phyloP scores from a whole-genome alignment of 2,113 vertebrate genomes.

The Grammomys dolichurus region DNA sequence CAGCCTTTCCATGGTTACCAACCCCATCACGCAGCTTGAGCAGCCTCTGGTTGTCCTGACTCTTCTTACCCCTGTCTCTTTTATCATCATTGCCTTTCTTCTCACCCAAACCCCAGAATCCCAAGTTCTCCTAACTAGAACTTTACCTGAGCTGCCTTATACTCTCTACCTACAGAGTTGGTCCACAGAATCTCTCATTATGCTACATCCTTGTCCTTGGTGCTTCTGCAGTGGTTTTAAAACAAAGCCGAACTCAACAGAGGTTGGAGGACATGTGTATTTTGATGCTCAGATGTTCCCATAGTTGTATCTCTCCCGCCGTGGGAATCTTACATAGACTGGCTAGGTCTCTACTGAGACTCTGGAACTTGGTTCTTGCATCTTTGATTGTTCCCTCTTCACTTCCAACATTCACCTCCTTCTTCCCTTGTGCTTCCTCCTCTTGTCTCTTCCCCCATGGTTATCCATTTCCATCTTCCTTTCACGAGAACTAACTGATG shows the following conservation, averaged over 20 bases:
- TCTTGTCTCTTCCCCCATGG: not conserved
- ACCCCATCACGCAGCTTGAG: not conserved
- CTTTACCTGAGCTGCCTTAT: not conserved
- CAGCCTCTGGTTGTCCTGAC: not conserved
- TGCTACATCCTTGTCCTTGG: not conserved
- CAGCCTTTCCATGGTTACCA: not conserved
- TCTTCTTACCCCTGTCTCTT: not conserved
- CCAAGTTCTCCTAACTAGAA: not conserved
- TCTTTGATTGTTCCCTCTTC: not conserved
- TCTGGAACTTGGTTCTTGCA: fast-evolving
- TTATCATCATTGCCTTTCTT: not conserved
- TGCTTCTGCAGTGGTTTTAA: not conserved
- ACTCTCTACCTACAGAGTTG: not conserved
- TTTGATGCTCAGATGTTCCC: not conserved
- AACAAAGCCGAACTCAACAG: not conserved
- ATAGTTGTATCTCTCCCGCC: not conserved
- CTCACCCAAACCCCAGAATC: not conserved
- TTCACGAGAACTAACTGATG: not conserved
- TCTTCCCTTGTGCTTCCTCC: not conserved
- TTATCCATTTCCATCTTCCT: not conserved
- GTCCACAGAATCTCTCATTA: not conserved
- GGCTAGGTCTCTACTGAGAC: not conserved
- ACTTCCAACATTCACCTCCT: not conserved
- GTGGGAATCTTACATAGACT: not conserved
- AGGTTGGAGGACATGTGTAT: not conserved